Base-by-base conservation (phyloP, 1,140 invertebrate genomes). In the Helicoverpa zea region DNA sequence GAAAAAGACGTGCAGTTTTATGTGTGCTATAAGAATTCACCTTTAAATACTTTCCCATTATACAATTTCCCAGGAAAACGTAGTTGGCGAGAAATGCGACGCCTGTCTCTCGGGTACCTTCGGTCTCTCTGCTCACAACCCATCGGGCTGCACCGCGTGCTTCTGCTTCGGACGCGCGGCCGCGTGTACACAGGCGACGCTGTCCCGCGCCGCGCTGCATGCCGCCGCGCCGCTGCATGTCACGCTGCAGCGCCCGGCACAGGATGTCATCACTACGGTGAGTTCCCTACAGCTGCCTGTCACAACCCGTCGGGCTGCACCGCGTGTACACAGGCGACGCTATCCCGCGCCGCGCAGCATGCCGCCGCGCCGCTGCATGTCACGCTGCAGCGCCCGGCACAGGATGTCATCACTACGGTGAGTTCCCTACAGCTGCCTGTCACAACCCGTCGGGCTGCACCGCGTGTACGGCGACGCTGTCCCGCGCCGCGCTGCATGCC, bases 121-220 rank as follows among this genome's bases (percentile, higher is more conserved):
- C 91, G 98, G 98, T 1, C 90, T 99, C 3, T 95, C 97, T 0
- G 87, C 92, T 0, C 95, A 97, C 5, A 98, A 98, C 92, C 96
- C 96, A 0, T 96, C 96, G 77, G 98, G 98, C 4, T 99, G 98
- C 90, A 98, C 97, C 0, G 96, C 97, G 80, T 99, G 98, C 91
- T 99, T 98, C 94, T 99, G 98, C 94, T 99, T 99, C 89, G 97
- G 97, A 0, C 96, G 98, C 86, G 97, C 97, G 11, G 96, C 96
- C 0, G 94, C 96, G 52, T 99, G 98, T 90, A 96, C 96, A 54
- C 97, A 98, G 89, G 97, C 98, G 7, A 96, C 96, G 18, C 96
- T 98, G 54, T 97, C 97, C 14, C 97, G 98, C 96, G 97, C 97
- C 3, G 97, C 97, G 87, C 94, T 98, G 58, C 96, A 97, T 82